Conservation (phyloP, 2,797 vertebrate genomes). For the Manis javanica region DNA sequence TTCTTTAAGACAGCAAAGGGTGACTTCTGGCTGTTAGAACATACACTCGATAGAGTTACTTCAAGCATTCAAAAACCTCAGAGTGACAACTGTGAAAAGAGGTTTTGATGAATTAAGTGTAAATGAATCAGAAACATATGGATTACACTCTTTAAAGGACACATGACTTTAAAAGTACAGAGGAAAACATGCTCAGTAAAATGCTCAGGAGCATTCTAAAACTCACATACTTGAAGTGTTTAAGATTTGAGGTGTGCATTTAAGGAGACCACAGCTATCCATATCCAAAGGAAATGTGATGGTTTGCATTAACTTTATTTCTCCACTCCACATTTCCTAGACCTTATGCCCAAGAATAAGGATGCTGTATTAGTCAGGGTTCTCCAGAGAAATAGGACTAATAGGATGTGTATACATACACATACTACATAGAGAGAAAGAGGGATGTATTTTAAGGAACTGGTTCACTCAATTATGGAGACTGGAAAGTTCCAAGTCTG, state of each 20-base stretch:
- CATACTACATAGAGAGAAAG: neutral
- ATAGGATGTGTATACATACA: neutral
- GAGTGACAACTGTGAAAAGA: neutral
- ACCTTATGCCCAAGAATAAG: neutral
- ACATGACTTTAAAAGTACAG: neutral
- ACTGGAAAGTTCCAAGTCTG: neutral
- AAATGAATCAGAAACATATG: constrained; percentile 27
- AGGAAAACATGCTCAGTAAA: neutral
- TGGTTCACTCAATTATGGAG: neutral
- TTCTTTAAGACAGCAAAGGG: neutral
- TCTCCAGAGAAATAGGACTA: neutral
- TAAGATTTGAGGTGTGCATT: neutral
- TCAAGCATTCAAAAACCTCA: neutral
- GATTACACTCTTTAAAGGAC: neutral
- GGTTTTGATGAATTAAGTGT: neutral
- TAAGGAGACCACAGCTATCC: neutral
- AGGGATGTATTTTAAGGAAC: neutral
- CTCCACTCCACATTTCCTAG: neutral
- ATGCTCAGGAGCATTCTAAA: neutral
- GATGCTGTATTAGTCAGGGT: neutral
- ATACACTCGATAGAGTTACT: neutral
- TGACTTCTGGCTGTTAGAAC: neutral
- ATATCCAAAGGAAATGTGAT: neutral
- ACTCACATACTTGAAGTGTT: neutral
- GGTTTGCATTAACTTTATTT: constrained; percentile 10